Evolutionary conservation across 1,140 invertebrate species (phyloP), one percentile per base, ranked within the genome.

Genomic region (Dufourea novaeangliae): DNA sequence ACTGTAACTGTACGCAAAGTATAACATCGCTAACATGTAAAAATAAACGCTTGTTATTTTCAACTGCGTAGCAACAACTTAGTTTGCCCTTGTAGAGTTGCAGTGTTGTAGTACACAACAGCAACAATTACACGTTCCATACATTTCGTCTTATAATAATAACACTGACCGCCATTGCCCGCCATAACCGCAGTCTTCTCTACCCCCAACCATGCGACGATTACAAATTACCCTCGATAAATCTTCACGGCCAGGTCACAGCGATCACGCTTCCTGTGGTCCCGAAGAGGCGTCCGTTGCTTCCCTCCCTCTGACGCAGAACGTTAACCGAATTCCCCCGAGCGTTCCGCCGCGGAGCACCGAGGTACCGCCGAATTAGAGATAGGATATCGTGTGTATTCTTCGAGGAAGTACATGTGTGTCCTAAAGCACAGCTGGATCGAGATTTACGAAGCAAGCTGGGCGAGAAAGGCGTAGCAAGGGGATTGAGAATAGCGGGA

Each of bases 371-470:
- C 70, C 50, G 59, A 80, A 83, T 80, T 56, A 57, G 46, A 61
- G 78, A 81, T 78, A 85, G 75, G 72, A 87, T n/a, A n/a, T 81
- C 69, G 70, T 27, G 56, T 56, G 78, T 81, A 77, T 84, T 71
- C 71, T 77, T 79, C 50, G 73, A 75, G 78, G 56, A 79, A 84
- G 41, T 80, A 75, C 72, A 64, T 57, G 79, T 74, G 78, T 79
- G 78, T 69, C 82, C 84, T 88, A 89, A 88, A 89, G 79, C 86
- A 86, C 88, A 88, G 84, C 84, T 89, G 88, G 79, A 54, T 76
- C 84, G 80, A 88, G 87, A 90, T 89, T 89, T 90, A 89, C 80
- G 82, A 69, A 83, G 72, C 84, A 54, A 78, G 75, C 69, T 77
- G 50, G n/a, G 74, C 78, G 81, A 74, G 77, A 52, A 76, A 83